These are phyloP conservation scores for Ficedula albicollis DNA, from an alignment of 2,797 vertebrate species.

Conservation along the genomic window DNA sequence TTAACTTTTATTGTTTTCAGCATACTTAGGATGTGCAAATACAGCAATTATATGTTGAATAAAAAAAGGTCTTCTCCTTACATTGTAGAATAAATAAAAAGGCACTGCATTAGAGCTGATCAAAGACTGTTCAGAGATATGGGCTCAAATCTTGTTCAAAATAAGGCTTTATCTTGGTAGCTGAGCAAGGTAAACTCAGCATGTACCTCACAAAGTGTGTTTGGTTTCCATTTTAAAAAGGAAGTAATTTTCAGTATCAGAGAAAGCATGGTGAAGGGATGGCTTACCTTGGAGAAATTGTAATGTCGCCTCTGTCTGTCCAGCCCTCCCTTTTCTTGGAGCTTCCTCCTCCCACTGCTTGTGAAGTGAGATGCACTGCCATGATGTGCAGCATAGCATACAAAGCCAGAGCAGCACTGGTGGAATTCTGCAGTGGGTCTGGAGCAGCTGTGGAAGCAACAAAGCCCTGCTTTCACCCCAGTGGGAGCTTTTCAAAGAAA, in stretches of 20 bases:
- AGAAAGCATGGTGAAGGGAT: neutral
- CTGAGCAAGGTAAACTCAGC: neutral
- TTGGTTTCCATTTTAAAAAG: neutral
- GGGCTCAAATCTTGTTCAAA: conserved; percentile 22
- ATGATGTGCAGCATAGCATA: rapidly evolving
- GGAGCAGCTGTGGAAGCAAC: neutral
- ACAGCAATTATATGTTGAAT: conserved; percentile 64
- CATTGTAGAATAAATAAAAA: conserved; percentile 41
- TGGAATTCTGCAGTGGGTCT: neutral
- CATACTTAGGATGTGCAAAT: conserved; percentile 62
- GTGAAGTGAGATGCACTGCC: neutral
- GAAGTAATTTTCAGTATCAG: neutral
- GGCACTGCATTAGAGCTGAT: neutral
- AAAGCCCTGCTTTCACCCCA: neutral
- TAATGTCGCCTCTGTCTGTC: neutral
- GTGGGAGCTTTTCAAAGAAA: neutral
- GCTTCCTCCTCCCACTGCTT: neutral
- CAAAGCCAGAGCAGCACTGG: neutral
- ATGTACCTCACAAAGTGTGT: neutral
- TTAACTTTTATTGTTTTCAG: conserved; percentile 75
- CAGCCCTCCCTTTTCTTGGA: neutral
- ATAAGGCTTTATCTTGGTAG: conserved; percentile 35
- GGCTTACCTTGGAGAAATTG: neutral
- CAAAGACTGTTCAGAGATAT: neutral
- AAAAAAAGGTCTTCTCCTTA: conserved; percentile 43